Evolutionary conservation across 2,888 invertebrate genomes (phyloP), one percentile per base, ranked within the genome.

Genomic region (Scaptomyza reducta): DNA sequence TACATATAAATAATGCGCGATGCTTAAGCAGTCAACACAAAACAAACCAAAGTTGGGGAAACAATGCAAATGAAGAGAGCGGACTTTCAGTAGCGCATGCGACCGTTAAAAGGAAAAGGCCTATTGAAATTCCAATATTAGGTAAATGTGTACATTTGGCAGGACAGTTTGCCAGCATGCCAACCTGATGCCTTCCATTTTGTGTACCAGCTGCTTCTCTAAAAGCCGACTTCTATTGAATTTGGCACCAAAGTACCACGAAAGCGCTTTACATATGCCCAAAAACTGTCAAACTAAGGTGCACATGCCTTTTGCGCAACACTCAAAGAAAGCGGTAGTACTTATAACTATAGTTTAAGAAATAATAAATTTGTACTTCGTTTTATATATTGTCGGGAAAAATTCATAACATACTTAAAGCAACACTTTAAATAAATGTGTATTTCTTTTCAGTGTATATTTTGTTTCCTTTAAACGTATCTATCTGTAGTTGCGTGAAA

Each of bases 231-330:
- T 55, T 61, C 46, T 56, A 57, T 77, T 51, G 50, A 69, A 63
- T 68, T 63, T 56, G 50, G 35, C 63, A 38, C 54, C 31, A 68
- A 74, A 74, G 66, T 60, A 69, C 53, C 67, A 63, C 55, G 55
- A 84, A 80, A 72, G 62, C 69, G 65, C 58, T 73, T 59, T 53
- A 63, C 64, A 71, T 78, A 70, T 72, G 55, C 50, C 54, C 63
- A 53, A 49, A 69, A 67, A 74, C 64, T 54, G 60, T 27, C 40
- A 54, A 77, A 67, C 60, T 70, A 56, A 60, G 44, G 57, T 55
- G 59, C 50, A 64, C 74, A 62, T 62, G 35, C 45, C 29, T 63
- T 18, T 51, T 25, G 1, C n/a, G 16, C 3, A 44, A 42, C 47
- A 61, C 47, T 42, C 9, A 6, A 10, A 10, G n/a, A 46, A 58